Percentiles rank a stretch among this genome's conserved stretches.
Evolutionary conservation across 2,113 vertebrate species (phyloP).

Genomic region (Phrynocephalus versicolor): DNA sequence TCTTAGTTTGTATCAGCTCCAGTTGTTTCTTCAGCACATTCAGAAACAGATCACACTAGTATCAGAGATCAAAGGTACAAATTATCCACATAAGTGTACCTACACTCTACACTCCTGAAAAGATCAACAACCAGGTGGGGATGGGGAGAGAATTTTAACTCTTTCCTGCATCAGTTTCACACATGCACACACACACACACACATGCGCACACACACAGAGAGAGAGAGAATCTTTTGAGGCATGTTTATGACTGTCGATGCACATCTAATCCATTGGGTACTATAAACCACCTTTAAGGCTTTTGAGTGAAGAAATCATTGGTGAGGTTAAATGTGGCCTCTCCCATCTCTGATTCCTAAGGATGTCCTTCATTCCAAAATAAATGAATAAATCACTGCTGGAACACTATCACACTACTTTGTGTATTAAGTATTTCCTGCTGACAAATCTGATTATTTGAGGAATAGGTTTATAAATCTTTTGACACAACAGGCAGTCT

Average conservation of each 20-base stretch:
- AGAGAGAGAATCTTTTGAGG: neutral
- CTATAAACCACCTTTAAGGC: neutral
- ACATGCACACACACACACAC: neutral
- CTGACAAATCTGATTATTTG: neutral
- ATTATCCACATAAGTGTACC: neutral
- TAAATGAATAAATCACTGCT: no score
- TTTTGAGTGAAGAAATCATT: neutral
- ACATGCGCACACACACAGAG: no score
- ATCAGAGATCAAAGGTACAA: neutral
- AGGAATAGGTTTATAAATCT: neutral
- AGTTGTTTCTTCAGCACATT: neutral
- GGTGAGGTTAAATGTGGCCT: neutral
- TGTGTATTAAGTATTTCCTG: neutral
- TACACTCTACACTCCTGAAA: neutral
- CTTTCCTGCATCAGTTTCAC: neutral
- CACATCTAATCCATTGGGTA: no score
- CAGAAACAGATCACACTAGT: neutral
- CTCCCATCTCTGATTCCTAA: neutral
- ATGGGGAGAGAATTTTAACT: neutral
- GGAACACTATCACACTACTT: neutral
- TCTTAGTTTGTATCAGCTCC: no score
- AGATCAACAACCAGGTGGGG: neutral
- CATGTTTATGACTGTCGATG: neutral
- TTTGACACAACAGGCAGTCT: neutral
- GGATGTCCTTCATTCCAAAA: neutral